Evolutionary conservation across 2,113 vertebrate species (phyloP).

Genomic region (Vombatus ursinus): DNA sequence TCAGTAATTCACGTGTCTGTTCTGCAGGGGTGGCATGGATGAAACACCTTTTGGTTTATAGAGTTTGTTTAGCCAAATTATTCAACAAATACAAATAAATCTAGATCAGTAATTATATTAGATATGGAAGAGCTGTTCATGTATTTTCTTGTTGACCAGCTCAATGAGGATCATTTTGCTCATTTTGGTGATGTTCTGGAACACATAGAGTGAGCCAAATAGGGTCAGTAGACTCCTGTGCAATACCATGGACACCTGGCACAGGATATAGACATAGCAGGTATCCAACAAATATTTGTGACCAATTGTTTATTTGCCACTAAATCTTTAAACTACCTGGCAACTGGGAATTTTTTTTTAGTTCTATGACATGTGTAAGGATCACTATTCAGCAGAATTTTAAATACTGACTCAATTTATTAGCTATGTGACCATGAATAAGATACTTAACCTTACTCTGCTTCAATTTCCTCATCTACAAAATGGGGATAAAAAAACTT

Average conservation of each 20-base stretch:
- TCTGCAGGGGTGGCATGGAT: background rate
- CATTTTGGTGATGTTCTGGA: background rate
- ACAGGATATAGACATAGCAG: background rate
- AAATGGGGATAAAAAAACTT: background rate
- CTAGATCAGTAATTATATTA: background rate
- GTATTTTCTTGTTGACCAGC: background rate
- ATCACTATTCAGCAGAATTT: background rate
- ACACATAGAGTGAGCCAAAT: background rate
- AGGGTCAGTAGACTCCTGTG: background rate
- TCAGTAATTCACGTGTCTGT: background rate
- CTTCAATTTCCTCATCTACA: slow-evolving; percentile 37
- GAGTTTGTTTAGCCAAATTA: background rate
- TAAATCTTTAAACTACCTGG: background rate
- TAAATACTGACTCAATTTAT: background rate
- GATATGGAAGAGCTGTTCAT: background rate
- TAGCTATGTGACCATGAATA: background rate
- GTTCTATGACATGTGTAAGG: background rate
- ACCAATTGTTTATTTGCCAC: background rate
- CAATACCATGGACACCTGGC: background rate
- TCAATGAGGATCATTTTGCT: background rate
- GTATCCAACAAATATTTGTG: background rate
- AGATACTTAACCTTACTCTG: background rate
- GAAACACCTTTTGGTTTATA: background rate
- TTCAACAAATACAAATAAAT: background rate
- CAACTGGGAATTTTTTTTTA: background rate